phyloP scores from a whole-genome alignment of 2,888 invertebrate species.

The Acanthosepion pharaonis region DNA sequence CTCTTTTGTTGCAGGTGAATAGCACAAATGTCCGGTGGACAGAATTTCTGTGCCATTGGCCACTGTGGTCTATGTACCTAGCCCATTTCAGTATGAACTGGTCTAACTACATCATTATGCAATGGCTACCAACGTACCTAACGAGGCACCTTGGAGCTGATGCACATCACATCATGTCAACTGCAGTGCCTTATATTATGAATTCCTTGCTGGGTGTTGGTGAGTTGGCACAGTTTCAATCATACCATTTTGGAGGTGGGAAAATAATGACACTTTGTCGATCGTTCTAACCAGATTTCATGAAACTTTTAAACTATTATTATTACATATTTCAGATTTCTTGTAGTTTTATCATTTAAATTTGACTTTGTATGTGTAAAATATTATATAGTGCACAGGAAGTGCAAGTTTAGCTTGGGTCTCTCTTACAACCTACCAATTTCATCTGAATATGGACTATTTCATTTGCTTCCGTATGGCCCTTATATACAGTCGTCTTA shows the following conservation, averaged over 20 bases:
- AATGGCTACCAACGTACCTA: conserved; percentile 85
- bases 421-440: too few relatives aligned
- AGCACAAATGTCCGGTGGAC: conserved; percentile 80
- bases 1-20: conserved; percentile 74
- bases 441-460: too few relatives aligned
- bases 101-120: conserved; percentile 86
- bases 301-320: too few relatives aligned
- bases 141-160: conserved; percentile 81
- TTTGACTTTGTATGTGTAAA: too few relatives aligned
- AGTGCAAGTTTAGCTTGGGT: too few relatives aligned
- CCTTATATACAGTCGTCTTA: too few relatives aligned
- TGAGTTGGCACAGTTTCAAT: conserved; percentile 70
- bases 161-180: conserved; percentile 82
- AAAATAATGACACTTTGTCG: too few relatives aligned
- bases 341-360: too few relatives aligned
- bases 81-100: conserved; percentile 88
- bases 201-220: conserved; percentile 83
- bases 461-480: too few relatives aligned
- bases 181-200: conserved; percentile 84
- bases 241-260: not conserved
- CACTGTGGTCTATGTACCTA: conserved; percentile 83
- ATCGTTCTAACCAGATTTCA: too few relatives aligned
- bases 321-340: too few relatives aligned
- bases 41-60: conserved; percentile 81
- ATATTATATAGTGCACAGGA: too few relatives aligned